These are phyloP conservation scores for Hippolais icterina DNA, from an alignment of 2,113 vertebrate genomes.

Conservation along the genomic window DNA sequence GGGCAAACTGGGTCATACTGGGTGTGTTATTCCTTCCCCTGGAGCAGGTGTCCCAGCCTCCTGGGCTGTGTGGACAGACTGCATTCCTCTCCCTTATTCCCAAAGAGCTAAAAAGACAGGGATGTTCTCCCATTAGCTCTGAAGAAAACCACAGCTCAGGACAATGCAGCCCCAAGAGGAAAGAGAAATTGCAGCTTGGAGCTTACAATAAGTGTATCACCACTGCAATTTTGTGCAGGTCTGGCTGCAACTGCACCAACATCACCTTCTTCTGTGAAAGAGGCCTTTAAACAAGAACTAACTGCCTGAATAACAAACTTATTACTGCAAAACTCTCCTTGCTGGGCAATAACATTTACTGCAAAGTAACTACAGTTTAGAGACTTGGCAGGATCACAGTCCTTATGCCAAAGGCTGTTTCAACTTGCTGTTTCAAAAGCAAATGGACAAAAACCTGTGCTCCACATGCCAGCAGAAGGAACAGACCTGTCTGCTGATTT, in stretches of 20 bases:
- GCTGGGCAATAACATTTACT: neutral
- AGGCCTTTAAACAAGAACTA: neutral
- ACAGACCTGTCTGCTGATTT: neutral
- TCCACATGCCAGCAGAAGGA: neutral
- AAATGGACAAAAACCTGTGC: neutral
- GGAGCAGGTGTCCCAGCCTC: neutral
- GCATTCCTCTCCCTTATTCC: neutral
- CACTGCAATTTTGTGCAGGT: neutral
- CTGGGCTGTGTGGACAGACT: neutral
- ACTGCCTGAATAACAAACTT: neutral
- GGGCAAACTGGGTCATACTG: neutral
- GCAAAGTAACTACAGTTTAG: neutral
- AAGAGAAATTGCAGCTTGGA: neutral
- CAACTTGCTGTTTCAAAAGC: neutral
- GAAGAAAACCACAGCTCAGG: neutral
- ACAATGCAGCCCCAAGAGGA: neutral
- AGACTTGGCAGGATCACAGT: neutral
- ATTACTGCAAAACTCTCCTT: neutral
- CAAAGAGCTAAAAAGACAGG: neutral
- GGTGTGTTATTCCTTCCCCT: neutral
- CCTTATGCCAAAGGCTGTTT: neutral
- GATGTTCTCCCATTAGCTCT: neutral
- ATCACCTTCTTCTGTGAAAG: neutral
- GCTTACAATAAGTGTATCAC: neutral
- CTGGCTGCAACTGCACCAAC: neutral